Conservation (phyloP, 2,797 vertebrate species). For the Phoeniculus purpureus region DNA sequence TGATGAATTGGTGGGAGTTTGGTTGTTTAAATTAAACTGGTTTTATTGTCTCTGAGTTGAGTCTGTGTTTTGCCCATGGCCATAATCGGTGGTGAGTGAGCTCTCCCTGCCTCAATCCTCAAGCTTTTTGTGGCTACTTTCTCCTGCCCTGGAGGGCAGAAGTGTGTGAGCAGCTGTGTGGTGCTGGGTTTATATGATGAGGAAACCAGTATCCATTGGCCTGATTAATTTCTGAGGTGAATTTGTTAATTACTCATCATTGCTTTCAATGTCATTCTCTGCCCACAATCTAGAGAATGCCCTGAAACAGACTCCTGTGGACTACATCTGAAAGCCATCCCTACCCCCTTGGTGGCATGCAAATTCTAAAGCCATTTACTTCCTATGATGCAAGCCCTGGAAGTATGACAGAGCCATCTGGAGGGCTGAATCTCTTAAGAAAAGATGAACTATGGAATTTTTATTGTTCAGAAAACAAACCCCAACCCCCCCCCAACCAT, state of each 20-base stretch:
- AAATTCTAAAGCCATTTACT: constrained; percentile 15
- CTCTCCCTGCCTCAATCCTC: no score
- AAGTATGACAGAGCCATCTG: constrained; percentile 20
- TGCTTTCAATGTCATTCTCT: background rate
- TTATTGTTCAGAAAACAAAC: background rate
- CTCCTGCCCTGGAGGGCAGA: background rate
- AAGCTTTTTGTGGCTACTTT: no score
- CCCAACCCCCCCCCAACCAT: background rate
- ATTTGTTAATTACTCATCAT: background rate
- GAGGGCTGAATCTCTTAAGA: background rate
- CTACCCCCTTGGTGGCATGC: background rate
- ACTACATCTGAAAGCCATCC: background rate
- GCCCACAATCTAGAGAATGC: background rate
- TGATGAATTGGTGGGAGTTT: no score
- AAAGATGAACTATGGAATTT: background rate
- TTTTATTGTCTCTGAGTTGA: no score
- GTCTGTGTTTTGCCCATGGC: no score
- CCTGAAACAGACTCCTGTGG: background rate
- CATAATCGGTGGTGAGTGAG: no score
- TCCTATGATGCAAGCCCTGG: background rate
- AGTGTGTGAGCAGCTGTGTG: no score
- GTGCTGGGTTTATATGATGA: no score
- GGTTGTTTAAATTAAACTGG: no score
- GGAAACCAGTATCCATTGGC: no score
- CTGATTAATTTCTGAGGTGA: background rate